phyloP scores from a whole-genome alignment of 1,140 invertebrate species.

The Propsilocerus akamusi region DNA sequence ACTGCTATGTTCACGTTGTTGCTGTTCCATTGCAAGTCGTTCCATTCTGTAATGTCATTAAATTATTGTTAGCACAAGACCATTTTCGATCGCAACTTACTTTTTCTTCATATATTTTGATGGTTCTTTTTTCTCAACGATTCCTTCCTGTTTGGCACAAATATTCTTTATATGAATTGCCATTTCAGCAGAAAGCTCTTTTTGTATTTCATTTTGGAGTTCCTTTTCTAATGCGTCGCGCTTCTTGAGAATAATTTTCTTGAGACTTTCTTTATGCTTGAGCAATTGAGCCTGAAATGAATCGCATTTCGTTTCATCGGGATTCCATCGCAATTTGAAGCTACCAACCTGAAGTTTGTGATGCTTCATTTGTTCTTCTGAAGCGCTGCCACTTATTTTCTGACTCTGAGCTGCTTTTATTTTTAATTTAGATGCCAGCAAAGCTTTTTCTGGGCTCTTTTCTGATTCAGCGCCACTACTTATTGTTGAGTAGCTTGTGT shows the following conservation, averaged over 20 bases:
- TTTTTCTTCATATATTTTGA: neutral
- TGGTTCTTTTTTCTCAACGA: conserved; percentile 11
- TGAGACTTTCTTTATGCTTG: conserved; percentile 77
- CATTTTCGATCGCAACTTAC: neutral
- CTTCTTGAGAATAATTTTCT: conserved; percentile 87
- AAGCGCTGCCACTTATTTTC: no score
- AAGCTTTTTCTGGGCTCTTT: neutral
- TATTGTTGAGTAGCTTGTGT: neutral
- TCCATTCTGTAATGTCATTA: neutral
- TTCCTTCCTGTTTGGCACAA: conserved; percentile 10
- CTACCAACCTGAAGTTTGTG: neutral
- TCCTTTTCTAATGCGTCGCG: conserved; percentile 77
- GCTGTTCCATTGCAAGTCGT: neutral
- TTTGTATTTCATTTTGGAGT: conserved; percentile 71
- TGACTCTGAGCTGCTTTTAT: neutral
- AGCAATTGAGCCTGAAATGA: conserved; percentile 27
- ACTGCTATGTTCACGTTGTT: neutral
- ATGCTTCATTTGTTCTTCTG: neutral
- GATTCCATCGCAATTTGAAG: neutral
- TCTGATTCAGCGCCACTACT: neutral
- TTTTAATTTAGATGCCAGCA: neutral
- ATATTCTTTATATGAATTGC: conserved; percentile 23
- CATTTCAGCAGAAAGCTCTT: conserved; percentile 48
- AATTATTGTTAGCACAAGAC: no score
- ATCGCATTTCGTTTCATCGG: neutral